Evolutionary conservation across 2,888 invertebrate genomes (phyloP).

Genomic region (Andricus curvator): DNA sequence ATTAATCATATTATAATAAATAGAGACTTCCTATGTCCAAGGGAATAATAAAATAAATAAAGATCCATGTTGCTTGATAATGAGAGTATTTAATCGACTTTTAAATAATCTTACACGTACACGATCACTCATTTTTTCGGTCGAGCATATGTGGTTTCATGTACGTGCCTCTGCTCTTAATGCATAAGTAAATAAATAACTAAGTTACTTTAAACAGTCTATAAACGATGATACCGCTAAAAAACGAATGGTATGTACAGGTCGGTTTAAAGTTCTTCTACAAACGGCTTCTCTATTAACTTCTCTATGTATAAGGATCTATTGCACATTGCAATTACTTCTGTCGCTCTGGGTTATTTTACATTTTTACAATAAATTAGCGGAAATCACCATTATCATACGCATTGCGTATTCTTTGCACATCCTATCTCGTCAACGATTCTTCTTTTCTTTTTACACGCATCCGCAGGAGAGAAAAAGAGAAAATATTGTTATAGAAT

Average conservation of each 20-base stretch:
- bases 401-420: slow-evolving; percentile 32
- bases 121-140: slow-evolving; percentile 55
- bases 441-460: background rate
- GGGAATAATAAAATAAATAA: slow-evolving; percentile 43
- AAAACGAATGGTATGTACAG: slow-evolving; percentile 63
- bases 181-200: slow-evolving; percentile 76
- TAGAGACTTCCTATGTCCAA: too few species aligned
- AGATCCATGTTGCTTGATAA: slow-evolving; percentile 64
- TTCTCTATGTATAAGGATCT: slow-evolving; percentile 59
- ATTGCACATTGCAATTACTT: slow-evolving; percentile 72
- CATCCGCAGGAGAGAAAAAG: slow-evolving; percentile 21
- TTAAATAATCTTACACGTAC: slow-evolving; percentile 75
- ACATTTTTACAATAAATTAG: slow-evolving; percentile 78
- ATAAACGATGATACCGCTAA: slow-evolving; percentile 71
- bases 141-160: slow-evolving; percentile 52
- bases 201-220: slow-evolving; percentile 78
- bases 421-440: background rate
- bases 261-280: slow-evolving; percentile 46
- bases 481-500: slow-evolving; percentile 28
- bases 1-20: too few species aligned
- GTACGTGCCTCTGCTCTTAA: slow-evolving; percentile 58
- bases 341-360: slow-evolving; percentile 63
- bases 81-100: slow-evolving; percentile 76
- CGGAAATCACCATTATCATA: slow-evolving; percentile 69
- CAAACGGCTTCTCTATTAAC: slow-evolving; percentile 51